Evolutionary conservation across 2,888 invertebrate genomes (phyloP).

Genomic region (Sialis fuliginosa): DNA sequence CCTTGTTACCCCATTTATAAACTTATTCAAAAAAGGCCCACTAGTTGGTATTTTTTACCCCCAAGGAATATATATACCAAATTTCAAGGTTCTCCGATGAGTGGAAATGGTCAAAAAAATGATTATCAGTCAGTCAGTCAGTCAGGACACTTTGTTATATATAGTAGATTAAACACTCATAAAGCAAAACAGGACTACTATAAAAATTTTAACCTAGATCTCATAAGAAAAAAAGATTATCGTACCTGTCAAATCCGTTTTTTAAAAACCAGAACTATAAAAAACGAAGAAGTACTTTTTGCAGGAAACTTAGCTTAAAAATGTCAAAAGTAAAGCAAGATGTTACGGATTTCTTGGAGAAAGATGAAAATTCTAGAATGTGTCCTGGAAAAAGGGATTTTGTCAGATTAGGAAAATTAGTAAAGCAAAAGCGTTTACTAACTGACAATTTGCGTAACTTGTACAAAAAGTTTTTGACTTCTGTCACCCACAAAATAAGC

Average conservation of each 20-base stretch:
- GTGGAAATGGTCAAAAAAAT: no score
- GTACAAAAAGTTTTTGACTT: slow-evolving; percentile 1
- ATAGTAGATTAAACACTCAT: slow-evolving; percentile 9
- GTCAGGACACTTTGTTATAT: no score
- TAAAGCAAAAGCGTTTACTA: slow-evolving; percentile 6
- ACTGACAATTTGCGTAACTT: slow-evolving; percentile 1
- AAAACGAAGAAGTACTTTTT: slow-evolving; percentile 4
- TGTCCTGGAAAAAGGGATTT: slow-evolving; percentile 6
- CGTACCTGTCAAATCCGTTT: slow-evolving; percentile 9
- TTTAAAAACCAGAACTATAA: slow-evolving; percentile 9
- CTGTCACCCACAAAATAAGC: slow-evolving; percentile 1
- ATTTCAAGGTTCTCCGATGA: no score
- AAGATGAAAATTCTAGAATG: slow-evolving; percentile 6
- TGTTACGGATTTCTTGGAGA: slow-evolving; percentile 5
- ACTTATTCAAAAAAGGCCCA: no score
- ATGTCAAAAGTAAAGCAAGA: slow-evolving; percentile 1
- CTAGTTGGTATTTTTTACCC: no score
- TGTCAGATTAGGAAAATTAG: slow-evolving; percentile 2
- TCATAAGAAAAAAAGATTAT: slow-evolving; percentile 9
- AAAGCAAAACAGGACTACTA: slow-evolving; percentile 9
- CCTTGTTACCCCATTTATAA: no score
- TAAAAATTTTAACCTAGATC: slow-evolving; percentile 9
- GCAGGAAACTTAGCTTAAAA: slow-evolving; percentile 1
- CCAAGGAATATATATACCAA: no score
- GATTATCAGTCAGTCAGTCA: no score